A percentile compares a stretch with the other conserved stretches of the same genome.
Evolutionary conservation across 2,888 invertebrate species (phyloP).

Genomic region (Steromphala cineraria): DNA sequence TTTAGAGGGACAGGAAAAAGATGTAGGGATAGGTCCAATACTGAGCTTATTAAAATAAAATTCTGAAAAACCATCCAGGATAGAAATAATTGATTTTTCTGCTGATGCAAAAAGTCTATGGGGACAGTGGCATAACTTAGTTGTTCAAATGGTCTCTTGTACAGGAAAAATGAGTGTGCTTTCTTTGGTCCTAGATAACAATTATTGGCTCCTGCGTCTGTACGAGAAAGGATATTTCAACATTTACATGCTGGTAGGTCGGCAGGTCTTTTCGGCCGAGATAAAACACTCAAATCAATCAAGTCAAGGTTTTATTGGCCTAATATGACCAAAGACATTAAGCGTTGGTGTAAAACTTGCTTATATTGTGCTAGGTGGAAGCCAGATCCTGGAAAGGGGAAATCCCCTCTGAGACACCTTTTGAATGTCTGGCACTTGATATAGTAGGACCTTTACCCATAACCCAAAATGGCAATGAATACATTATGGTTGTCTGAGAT

Average conservation of each 20-base stretch:
- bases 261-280: slow-evolving; percentile 22
- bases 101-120: background rate
- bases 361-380: background rate
- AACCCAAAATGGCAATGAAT: background rate
- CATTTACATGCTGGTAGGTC: background rate
- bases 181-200: background rate
- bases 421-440: background rate
- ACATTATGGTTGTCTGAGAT: background rate
- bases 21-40: no score
- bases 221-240: background rate
- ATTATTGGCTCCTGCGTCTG: background rate
- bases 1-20: no score
- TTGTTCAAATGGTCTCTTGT: background rate
- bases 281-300: no score
- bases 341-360: no score
- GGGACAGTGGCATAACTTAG: no score
- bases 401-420: background rate
- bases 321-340: no score
- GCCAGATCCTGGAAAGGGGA: background rate
- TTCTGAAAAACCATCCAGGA: no score
- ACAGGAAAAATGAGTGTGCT: no score
- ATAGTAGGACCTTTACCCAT: background rate
- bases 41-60: no score
- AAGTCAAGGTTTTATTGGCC: no score
- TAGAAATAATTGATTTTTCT: no score